Base-by-base conservation (phyloP, 30 jellyfish, hydroid and myxozoan genomes). In the Phacellophora camtschatica region DNA sequence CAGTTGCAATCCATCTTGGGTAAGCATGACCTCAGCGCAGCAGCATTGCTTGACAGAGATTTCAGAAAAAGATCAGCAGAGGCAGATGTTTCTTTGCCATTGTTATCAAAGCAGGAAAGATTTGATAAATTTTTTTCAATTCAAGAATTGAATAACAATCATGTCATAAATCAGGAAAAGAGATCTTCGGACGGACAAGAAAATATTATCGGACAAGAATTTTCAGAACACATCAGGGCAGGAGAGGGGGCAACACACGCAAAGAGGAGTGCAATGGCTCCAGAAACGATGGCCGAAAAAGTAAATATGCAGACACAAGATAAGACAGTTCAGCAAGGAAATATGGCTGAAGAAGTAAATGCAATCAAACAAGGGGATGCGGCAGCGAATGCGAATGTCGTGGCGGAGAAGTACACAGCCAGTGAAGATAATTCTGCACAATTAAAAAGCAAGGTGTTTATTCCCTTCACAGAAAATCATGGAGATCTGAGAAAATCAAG, bases 1-100 rank as follows among this genome's bases (percentile, higher is more conserved):
- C 96, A 92, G 53, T 89, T 92, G 33, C 98, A 85, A 45, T 49
- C 96, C 11, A 69, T 92, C 66, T 67, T 84, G n/a, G 48, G 81
- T 42, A 56, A 70, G 27, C 66, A 20, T 4, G 88, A 74, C 41
- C 54, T 51, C 25, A 85, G 74, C 28, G 83, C 84, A 0, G 84
- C 87, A 2, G 89, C 88, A 0, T 82, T 77, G 15, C 76, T 78
- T 8, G 90, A 68, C 78, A 70, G 49, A 77, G 97, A 82, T 49
- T 69, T 85, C 72, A 82, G 54, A 35, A 89, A 89, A 66, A 73
- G 97, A 36, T 92, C 86, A 23, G 90, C 89, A n/a, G 90, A 83
- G 64, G 85, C 74, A 12, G 86, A 82, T 28, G 89, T 74, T 4
- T 59, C 71, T 3, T 59, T 73, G 45, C 51, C 81, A 7, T 28